Base-by-base conservation (phyloP, 1,140 invertebrate genomes). In the Eubasilissa regina region DNA sequence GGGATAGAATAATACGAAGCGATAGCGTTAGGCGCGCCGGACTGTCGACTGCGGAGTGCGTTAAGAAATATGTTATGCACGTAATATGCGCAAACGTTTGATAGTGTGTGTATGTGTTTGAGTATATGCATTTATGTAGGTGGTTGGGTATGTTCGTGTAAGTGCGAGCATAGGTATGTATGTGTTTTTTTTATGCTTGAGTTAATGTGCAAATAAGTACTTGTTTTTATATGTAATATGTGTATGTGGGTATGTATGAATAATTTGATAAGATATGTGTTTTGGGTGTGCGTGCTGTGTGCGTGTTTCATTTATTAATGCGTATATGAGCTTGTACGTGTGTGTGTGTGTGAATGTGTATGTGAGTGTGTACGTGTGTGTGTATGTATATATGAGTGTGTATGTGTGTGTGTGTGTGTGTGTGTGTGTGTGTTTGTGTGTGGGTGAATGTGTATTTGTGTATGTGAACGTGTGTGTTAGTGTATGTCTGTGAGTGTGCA, bases 341-440 rank as follows among this genome's bases (percentile, higher is more conserved):
- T 62, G 4, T 70, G 44, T 70, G 19, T 17, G 12, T 44, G 35
- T 66, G 62, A 44, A 13, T 64, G 19, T 64, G 60, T 64, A 1
- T n/a, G 15, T 48, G 45, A 9, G 19, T 45, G 11, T 45, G 43
- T 70, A 17, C 47, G 9, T 48, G 15, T 70, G n/a, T 70, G n/a
- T 70, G 66, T 19, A 8, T 47, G 45, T 70, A n/a, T 70, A 48
- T 45, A 7, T 47, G 66, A 10, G 13, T 48, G 13, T 17, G n/a
- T 51, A 3, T 17, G 66, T 51, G 15, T 11, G 21, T 51, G 66
- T 72, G 47, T 72, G 19, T 17, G 17, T 72, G 3, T 15, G 56
- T 72, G 48, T 35, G 45, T 51, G 11, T 72, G 3, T 15, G 68
- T 55, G 56, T 3, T 7, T 1, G 56, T 70, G n/a, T 70, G 66